A percentile compares a stretch with the other conserved stretches of the same genome.
phyloP scores from a whole-genome alignment of 2,113 vertebrate species.

The Colius striatus region DNA sequence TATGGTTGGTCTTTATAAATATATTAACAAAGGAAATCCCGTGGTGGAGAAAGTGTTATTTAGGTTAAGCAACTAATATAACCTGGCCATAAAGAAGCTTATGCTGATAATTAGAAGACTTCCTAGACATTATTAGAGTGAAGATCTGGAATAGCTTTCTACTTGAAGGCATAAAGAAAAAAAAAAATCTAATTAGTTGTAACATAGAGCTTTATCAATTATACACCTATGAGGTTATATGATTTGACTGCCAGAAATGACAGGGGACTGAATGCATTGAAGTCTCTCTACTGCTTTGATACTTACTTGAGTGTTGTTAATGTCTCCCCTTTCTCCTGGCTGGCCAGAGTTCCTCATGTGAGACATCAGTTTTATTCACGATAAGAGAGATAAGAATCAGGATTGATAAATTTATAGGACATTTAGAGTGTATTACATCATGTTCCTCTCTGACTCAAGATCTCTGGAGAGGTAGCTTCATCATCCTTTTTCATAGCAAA shows the following conservation, averaged over 20 bases:
- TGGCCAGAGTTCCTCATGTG: not conserved
- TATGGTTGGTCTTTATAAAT: not conserved
- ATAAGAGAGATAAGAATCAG: not conserved
- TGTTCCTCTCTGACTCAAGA: not conserved
- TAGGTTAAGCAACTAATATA: constrained; percentile 32
- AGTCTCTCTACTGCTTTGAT: not conserved
- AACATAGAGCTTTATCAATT: constrained; percentile 30
- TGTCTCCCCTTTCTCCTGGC: not conserved
- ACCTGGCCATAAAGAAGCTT: not conserved
- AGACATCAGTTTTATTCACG: not conserved
- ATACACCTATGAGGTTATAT: constrained; percentile 29
- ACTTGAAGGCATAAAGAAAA: constrained; percentile 43
- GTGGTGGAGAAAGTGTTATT: not conserved
- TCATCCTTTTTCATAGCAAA: not conserved
- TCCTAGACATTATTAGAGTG: not conserved
- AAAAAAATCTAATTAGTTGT: constrained; percentile 42
- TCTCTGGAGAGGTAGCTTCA: not conserved
- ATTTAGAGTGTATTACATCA: not conserved
- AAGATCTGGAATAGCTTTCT: constrained; percentile 19
- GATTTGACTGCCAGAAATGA: not conserved
- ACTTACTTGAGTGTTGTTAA: not conserved
- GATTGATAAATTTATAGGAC: not conserved
- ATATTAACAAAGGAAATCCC: constrained; percentile 10
- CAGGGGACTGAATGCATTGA: not conserved
- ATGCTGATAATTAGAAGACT: constrained; percentile 29